A percentile compares a stretch with the other conserved stretches of the same genome.
phyloP scores from a whole-genome alignment of 2,888 invertebrate species.

The Mythimna pallens region DNA sequence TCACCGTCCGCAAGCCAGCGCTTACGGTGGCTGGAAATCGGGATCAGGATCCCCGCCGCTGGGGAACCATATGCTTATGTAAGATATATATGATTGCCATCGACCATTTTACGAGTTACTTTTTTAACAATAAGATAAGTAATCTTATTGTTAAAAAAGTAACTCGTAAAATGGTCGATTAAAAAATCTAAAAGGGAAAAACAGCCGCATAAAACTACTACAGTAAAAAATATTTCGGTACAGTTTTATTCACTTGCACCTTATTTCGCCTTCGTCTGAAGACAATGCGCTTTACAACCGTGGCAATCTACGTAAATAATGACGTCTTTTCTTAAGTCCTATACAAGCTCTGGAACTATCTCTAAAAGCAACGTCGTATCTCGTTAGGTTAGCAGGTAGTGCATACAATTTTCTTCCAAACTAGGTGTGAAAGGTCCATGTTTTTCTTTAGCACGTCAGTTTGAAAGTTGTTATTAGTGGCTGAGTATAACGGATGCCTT shows the following conservation, averaged over 20 bases:
- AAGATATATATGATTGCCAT: no score
- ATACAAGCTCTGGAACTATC: conserved; percentile 41
- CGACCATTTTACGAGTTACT: no score
- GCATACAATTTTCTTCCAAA: conserved; percentile 47
- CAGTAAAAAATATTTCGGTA: conserved; percentile 26
- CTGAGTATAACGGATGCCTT: not conserved
- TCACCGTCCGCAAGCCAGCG: no score
- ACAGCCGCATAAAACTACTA: not conserved
- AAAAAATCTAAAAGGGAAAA: not conserved
- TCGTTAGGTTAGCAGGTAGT: conserved; percentile 40
- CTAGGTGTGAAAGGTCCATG: conserved; percentile 39
- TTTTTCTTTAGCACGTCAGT: conserved; percentile 35
- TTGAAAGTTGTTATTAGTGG: conserved; percentile 35
- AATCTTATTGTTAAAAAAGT: no score
- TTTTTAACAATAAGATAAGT: no score
- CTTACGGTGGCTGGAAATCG: no score
- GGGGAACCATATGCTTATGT: no score
- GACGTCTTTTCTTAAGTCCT: conserved; percentile 50
- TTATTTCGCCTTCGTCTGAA: conserved; percentile 41
- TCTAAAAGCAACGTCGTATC: conserved; percentile 58
- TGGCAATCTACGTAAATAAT: conserved; percentile 61
- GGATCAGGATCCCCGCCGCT: no score
- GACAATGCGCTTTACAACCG: conserved; percentile 57
- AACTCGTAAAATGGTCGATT: not conserved
- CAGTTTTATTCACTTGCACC: conserved; percentile 34